phyloP scores from a whole-genome alignment of 2,888 invertebrate species.

The Diadegma fenestrale region DNA sequence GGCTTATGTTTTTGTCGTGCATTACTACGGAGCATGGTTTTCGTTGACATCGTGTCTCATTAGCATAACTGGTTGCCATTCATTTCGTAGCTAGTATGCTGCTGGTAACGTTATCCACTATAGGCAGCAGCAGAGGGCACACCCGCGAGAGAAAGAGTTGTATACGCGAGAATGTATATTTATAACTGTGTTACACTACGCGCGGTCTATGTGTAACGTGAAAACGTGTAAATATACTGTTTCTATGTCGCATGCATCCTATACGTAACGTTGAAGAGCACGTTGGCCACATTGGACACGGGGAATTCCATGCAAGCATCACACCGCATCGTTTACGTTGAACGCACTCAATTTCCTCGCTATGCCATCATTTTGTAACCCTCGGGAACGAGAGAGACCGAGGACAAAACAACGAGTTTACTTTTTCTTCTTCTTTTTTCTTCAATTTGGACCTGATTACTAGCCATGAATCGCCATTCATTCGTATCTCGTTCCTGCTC shows the following conservation, averaged over 20 bases:
- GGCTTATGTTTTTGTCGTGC: conserved; percentile 35
- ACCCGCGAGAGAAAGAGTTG: conserved; percentile 41
- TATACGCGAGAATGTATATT: not conserved
- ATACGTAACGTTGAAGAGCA: conserved; percentile 18
- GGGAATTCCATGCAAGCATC: conserved; percentile 58
- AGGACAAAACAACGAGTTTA: not conserved
- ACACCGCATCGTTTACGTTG: conserved; percentile 49
- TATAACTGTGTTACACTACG: conserved; percentile 35
- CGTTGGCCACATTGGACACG: conserved; percentile 35
- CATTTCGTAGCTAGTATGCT: conserved; percentile 41
- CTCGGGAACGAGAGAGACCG: not conserved
- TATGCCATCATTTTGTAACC: not conserved
- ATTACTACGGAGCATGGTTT: conserved; percentile 12
- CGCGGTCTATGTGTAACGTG: not conserved
- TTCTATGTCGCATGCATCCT: conserved; percentile 8
- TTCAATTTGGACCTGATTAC: conserved; percentile 3
- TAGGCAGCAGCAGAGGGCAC: conserved; percentile 32
- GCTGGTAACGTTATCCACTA: conserved; percentile 41
- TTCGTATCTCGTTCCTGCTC: not conserved
- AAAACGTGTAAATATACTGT: conserved; percentile 12
- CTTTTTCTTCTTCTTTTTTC: not conserved
- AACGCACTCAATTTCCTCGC: conserved; percentile 7
- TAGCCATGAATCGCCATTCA: not conserved
- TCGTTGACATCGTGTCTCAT: conserved; percentile 50
- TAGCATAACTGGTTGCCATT: conserved; percentile 66